Evolutionary conservation across 2,797 vertebrate genomes (phyloP), one percentile per base, ranked within the genome.

Genomic region (Vespertilio murinus): DNA sequence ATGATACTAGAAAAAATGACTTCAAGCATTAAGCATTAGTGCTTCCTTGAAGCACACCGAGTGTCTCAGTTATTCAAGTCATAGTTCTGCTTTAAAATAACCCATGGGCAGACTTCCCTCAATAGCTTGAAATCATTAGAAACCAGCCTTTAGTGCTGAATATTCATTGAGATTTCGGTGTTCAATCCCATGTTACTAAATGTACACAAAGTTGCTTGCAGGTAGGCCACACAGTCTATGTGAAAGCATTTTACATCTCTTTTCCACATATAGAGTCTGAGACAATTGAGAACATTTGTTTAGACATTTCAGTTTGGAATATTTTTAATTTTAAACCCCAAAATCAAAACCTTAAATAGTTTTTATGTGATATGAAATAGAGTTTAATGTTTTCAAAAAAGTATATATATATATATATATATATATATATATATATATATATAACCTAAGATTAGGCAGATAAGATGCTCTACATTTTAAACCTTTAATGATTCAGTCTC

Each of bases 401-500:
- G n/a, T n/a, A n/a, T n/a, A n/a, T n/a, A n/a, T n/a, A n/a, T n/a
- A n/a, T n/a, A n/a, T n/a, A n/a, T n/a, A n/a, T n/a, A n/a, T n/a
- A n/a, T n/a, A n/a, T n/a, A n/a, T n/a, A n/a, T n/a, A n/a, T n/a
- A n/a, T n/a, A n/a, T 65, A 16, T 22, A 12, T 40, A 30, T 14
- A 90, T 85, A 80, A 77, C 28, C 80, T 84, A 88, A 89, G 88
- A 82, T 89, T 85, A 94, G 40, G 89, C 23, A 78, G 10, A 84
- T 86, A 30, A 83, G 59, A 78, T 49, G 28, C 49, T 93, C 90
- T 89, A 13, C 30, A 77, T 71, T 82, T 67, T 92, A 94, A 82
- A 30, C 38, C 40, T 80, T 92, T 93, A 96, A 81, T 88, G 77
- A 96, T 83, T 90, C 84, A 61, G 20, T 74, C 47, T 70, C 89